Base-by-base conservation (phyloP, 2,113 vertebrate genomes). In the Lanius ludovicianus region DNA sequence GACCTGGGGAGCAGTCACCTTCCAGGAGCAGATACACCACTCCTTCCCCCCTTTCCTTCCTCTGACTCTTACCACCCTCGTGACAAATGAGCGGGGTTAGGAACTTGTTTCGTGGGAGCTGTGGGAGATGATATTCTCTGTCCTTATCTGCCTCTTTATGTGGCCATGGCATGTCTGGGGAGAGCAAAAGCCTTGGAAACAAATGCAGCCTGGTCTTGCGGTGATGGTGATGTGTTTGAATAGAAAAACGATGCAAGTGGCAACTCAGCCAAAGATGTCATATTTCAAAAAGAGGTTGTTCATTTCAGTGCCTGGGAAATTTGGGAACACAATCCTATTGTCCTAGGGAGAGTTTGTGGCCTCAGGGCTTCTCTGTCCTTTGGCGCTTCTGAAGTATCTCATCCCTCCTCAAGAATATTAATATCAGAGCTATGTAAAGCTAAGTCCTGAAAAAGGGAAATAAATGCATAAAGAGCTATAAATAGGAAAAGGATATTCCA, bases 351-450 rank as follows among this genome's bases (percentile, higher is more conserved):
- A 65, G 52, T 84, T 55, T 46, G 39, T 62, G 88, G 93, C 96
- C 90, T 92, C 49, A 23, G 86, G 95, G 88, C 73, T 96, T 92
- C 88, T 94, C n/a, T 64, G 42, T 93, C 93, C 80, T 93, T 94
- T 0, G 10, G 57, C 2, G 0, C 88, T 94, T 84, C 25, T 89
- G 75, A 84, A 92, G 85, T 50, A 33, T 10, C 33, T 96, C 49
- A 50, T 73, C 13, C 31, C 13, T 76, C 47, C 73, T 92, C 49
- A 71, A 78, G 73, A 68, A 79, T 89, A 81, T 78, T 94, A 93
- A 82, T 94, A 71, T 62, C 44, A 42, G 82, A 94, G 44, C 80
- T 90, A 13, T 69, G 88, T 81, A 79, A 95, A 90, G 57, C 53
- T 46, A 78, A 56, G 73, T 87, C 57, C 82, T 93, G 62, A 81